Evolutionary conservation across 2,797 vertebrate species (phyloP).

Genomic region (Danio kyathit): DNA sequence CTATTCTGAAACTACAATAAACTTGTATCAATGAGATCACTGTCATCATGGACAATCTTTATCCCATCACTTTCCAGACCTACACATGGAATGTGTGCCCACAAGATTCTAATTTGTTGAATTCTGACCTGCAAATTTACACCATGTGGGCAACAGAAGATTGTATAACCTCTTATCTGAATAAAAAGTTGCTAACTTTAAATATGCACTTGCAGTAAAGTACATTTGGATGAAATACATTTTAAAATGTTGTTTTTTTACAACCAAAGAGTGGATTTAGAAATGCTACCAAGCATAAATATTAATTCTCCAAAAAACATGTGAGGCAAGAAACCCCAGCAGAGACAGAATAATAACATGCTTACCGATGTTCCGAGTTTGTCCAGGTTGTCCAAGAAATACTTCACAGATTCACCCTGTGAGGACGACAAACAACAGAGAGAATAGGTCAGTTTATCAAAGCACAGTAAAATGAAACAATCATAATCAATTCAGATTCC

Average conservation of each 20-base stretch:
- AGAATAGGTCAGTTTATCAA: slow-evolving; percentile 5
- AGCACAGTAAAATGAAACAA: neutral
- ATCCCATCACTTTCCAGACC: neutral
- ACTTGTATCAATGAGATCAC: neutral
- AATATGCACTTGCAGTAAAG: too few species aligned
- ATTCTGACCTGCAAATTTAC: too few species aligned
- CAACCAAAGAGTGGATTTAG: too few species aligned
- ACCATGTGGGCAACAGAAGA: too few species aligned
- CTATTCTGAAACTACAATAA: neutral
- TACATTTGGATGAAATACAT: too few species aligned
- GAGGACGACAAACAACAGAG: slow-evolving; percentile 33
- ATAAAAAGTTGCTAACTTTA: too few species aligned
- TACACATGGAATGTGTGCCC: neutral
- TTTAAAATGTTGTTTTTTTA: too few species aligned
- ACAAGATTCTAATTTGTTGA: neutral
- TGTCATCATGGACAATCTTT: neutral
- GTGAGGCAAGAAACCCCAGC: neutral
- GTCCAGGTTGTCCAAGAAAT: slow-evolving; percentile 98
- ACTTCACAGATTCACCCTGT: slow-evolving; percentile 97
- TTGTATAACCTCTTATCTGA: too few species aligned
- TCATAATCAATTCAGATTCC: neutral
- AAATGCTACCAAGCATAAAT: neutral
- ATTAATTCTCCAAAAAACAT: neutral
- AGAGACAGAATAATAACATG: slow-evolving; percentile 49
- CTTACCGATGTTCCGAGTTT: slow-evolving; percentile 94